Evolutionary conservation across 2,113 vertebrate genomes (phyloP), one percentile per base, ranked within the genome.

Genomic region (Anthoscopus minutus): DNA sequence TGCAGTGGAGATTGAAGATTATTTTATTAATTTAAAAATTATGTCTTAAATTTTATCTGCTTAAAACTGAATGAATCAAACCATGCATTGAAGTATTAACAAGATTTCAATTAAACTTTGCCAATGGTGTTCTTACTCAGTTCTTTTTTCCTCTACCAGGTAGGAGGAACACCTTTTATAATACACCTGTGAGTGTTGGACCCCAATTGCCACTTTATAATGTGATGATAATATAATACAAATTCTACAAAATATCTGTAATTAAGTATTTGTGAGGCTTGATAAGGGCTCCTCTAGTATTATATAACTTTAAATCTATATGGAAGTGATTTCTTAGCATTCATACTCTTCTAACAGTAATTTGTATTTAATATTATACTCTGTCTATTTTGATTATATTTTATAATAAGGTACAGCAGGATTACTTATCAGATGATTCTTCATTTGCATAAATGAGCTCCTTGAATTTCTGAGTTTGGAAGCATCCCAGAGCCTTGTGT

Each of bases 21-120:
- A 90, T 81, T 96, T 94, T 81, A 92, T 96, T 96, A 97, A 94
- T 97, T 96, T 93, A 69, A 94, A 97, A 92, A 77, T 50, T 88
- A 61, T 88, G 37, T 90, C 77, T 95, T 92, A 81, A 94, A 78
- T 85, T 93, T 96, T 94, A 95, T 94, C 82, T 93, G 65, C 89
- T 66, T 48, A 66, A 89, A 93, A 87, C 69, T 79, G 74, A 93
- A 83, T 93, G 40, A 96, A 82, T 64, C 3, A 17, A 93, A 93
- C 42, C n/a, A 22, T 50, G 88, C 91, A 82, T n/a, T 92, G 66
- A 94, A 94, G 65, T 90, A 81, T 96, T 97, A 96, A 92, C 71
- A 95, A 38, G 8, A 69, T 96, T 96, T 76, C 58, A 88, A 45
- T 91, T 95, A 89, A 95, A 92, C 21, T 92, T 94, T 94, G 54